Conservation (phyloP, 2,888 invertebrate species). For the Ctena decussata region DNA sequence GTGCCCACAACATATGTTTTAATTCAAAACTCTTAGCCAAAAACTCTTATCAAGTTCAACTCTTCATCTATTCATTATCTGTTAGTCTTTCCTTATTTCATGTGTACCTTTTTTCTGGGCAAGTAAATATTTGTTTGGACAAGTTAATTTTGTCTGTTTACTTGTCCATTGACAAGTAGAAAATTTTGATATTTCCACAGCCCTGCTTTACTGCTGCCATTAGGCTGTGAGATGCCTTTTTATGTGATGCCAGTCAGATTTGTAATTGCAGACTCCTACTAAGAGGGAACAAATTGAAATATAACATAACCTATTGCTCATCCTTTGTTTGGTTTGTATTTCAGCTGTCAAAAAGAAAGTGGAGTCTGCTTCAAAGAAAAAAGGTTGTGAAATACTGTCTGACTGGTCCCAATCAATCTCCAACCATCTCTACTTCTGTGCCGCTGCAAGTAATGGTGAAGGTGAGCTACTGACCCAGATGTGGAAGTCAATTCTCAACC, state of each 20-base stretch:
- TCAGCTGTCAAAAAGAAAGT: constrained; percentile 12
- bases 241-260: background rate
- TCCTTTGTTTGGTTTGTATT: background rate
- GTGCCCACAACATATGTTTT: too few relatives aligned
- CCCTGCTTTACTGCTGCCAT: background rate
- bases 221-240: background rate
- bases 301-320: background rate
- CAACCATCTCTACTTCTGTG: constrained; percentile 9
- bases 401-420: background rate
- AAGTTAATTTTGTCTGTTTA: too few relatives aligned
- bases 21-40: too few relatives aligned
- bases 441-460: background rate
- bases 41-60: too few relatives aligned
- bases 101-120: too few relatives aligned
- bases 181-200: background rate
- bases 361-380: background rate
- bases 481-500: background rate
- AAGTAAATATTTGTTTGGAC: too few relatives aligned
- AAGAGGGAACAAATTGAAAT: background rate
- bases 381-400: background rate
- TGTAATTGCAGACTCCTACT: background rate
- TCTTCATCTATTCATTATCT: too few relatives aligned
- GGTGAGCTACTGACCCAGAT: background rate
- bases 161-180: too few relatives aligned
- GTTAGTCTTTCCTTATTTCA: too few relatives aligned